These are phyloP conservation scores for Pygmarrhopalites habei DNA, from an alignment of 1,140 invertebrate genomes.

Conservation along the genomic window DNA sequence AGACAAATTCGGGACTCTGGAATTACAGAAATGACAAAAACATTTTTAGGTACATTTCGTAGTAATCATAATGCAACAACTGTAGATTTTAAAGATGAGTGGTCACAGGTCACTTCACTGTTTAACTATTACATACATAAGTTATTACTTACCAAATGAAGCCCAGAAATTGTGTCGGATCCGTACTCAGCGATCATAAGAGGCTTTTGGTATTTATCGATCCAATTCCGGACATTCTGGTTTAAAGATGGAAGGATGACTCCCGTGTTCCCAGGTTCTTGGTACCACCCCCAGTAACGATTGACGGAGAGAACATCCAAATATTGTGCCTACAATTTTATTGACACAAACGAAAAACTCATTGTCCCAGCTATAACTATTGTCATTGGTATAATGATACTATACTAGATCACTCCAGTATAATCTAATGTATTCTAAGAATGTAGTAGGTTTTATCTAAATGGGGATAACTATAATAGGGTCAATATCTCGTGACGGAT, in stretches of 20 bases:
- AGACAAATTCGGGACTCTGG: conserved; percentile 40
- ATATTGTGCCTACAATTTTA: not conserved
- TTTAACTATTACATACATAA: too few species aligned
- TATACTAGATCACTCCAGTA: too few species aligned
- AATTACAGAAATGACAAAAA: too few species aligned
- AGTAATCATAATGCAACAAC: too few species aligned
- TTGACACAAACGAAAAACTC: not conserved
- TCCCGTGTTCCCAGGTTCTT: not conserved
- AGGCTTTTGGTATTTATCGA: not conserved
- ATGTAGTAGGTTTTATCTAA: too few species aligned
- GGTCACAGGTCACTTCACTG: too few species aligned
- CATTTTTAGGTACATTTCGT: too few species aligned
- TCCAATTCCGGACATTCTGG: not conserved
- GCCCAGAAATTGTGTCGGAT: not conserved
- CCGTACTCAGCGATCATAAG: not conserved
- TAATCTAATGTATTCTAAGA: too few species aligned
- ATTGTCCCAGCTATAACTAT: not conserved
- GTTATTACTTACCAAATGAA: conserved; percentile 13
- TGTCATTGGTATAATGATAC: not conserved
- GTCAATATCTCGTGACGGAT: too few species aligned
- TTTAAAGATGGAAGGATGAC: not conserved
- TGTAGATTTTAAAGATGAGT: too few species aligned
- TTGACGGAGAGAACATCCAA: not conserved
- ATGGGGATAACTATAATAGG: too few species aligned
- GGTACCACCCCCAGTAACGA: not conserved